phyloP scores from a whole-genome alignment of 1,140 invertebrate species.

The Calliphora vicina region DNA sequence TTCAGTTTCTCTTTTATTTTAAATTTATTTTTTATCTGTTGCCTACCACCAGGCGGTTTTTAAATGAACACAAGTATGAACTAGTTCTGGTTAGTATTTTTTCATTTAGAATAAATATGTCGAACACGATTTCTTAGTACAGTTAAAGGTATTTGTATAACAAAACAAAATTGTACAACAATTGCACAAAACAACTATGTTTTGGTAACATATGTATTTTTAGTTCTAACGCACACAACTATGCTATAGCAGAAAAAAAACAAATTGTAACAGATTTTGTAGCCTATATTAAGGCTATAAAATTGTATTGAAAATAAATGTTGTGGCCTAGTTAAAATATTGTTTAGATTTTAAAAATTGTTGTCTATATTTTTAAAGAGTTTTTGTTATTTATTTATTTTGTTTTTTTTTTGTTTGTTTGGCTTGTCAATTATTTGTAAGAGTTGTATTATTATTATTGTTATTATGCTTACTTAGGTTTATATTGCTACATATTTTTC shows the following conservation, averaged over 20 bases:
- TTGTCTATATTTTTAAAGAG: neutral
- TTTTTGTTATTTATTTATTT: neutral
- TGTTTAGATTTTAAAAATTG: neutral
- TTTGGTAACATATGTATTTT: conserved; percentile 1
- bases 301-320: neutral
- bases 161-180: neutral
- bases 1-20: too few species aligned
- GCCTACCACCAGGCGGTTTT: neutral
- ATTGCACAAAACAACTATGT: neutral
- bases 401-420: conserved; percentile 12
- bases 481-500: conserved; percentile 5
- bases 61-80: neutral
- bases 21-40: neutral
- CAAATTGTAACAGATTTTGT: neutral
- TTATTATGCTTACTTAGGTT: neutral
- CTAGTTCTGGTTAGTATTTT: neutral
- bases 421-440: conserved; percentile 29
- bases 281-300: neutral
- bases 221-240: neutral
- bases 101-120: neutral
- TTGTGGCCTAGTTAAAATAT: neutral
- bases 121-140: too few species aligned
- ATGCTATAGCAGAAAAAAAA: neutral
- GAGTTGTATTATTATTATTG: neutral
- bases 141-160: neutral